A percentile compares a stretch with the other conserved stretches of the same genome.
phyloP scores from a whole-genome alignment of 2,113 vertebrate species.

The Redunca redunca region DNA sequence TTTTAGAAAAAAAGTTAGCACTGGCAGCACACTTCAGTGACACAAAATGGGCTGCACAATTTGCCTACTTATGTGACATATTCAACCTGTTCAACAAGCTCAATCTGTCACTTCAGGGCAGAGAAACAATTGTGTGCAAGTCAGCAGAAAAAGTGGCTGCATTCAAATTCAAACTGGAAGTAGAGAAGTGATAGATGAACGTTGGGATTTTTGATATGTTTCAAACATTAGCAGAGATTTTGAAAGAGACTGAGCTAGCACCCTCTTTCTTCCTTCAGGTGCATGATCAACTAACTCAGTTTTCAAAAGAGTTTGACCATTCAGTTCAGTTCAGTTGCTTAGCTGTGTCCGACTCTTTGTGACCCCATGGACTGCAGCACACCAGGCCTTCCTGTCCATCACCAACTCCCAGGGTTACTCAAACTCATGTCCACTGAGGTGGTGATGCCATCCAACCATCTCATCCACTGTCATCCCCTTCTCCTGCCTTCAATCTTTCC shows the following conservation, averaged over 20 bases:
- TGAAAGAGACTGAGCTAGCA: neutral
- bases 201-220: neutral
- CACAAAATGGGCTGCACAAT: neutral
- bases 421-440: neutral
- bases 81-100: neutral
- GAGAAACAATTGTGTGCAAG: neutral
- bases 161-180: neutral
- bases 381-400: neutral
- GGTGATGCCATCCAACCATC: neutral
- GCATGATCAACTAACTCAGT: neutral
- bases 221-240: neutral
- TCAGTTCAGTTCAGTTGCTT: neutral
- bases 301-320: neutral
- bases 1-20: neutral
- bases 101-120: neutral
- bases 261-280: neutral
- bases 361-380: neutral
- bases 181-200: neutral
- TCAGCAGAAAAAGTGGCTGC: neutral
- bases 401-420: neutral
- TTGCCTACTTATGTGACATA: neutral
- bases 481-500: neutral
- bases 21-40: neutral
- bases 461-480: fast-evolving
- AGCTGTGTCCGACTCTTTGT: fast-evolving